These are phyloP conservation scores for Mormoops blainvillei DNA, from an alignment of 2,113 vertebrate genomes.

Conservation along the genomic window DNA sequence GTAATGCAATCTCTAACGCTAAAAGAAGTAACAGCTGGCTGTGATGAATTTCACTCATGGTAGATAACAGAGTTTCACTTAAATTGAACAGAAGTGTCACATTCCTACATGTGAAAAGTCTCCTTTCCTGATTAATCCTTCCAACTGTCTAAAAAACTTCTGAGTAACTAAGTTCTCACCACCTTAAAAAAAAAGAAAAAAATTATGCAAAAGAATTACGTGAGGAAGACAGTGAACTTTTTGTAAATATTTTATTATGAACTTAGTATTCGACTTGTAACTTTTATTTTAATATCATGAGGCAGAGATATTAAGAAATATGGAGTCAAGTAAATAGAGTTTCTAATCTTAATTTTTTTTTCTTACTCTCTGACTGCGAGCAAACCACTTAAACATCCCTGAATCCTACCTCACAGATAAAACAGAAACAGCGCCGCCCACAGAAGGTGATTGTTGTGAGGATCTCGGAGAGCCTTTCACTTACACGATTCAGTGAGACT, in stretches of 20 bases:
- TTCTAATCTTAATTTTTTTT: neutral
- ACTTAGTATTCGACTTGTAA: neutral
- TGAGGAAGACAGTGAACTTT: neutral
- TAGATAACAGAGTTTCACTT: neutral
- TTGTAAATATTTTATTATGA: neutral
- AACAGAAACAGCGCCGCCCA: neutral
- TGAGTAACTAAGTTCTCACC: neutral
- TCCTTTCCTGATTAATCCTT: neutral
- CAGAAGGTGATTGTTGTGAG: neutral
- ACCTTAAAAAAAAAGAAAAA: slow-evolving; percentile 13
- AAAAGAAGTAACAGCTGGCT: neutral
- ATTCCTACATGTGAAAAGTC: neutral
- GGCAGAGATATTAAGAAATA: neutral
- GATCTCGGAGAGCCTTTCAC: neutral
- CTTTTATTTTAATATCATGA: neutral
- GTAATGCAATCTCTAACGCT: neutral
- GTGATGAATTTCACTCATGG: neutral
- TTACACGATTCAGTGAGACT: neutral
- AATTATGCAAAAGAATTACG: neutral
- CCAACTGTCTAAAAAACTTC: neutral
- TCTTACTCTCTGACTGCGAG: neutral
- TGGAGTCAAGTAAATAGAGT: neutral
- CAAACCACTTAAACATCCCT: neutral
- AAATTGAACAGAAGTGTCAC: neutral
- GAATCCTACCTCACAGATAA: neutral